Evolutionary conservation across 1,140 invertebrate genomes (phyloP).

Genomic region (Lasioglossum baleicum): DNA sequence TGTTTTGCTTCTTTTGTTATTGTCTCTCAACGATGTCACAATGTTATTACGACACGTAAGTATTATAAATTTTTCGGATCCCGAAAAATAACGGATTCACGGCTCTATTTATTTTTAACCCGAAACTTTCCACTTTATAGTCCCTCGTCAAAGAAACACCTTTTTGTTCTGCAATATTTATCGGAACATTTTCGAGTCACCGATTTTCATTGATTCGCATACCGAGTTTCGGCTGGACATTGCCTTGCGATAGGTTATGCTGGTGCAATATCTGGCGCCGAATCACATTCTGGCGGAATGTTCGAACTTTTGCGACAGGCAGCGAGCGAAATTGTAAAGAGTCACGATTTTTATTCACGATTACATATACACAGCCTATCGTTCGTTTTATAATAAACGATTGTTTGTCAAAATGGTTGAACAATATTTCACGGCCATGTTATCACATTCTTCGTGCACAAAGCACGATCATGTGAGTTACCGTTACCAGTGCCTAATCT

Average conservation of each 20-base stretch:
- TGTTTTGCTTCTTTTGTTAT: constrained; percentile 32
- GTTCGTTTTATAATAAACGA: background rate
- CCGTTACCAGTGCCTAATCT: constrained; percentile 24
- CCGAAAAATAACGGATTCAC: background rate
- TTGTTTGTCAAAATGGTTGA: background rate
- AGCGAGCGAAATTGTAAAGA: background rate
- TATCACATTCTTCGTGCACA: background rate
- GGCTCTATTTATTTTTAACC: background rate
- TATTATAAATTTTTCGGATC: background rate
- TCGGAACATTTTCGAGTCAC: background rate
- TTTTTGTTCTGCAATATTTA: background rate
- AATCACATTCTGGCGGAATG: background rate
- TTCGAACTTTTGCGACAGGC: background rate
- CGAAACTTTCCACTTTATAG: background rate
- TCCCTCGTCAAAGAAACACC: background rate
- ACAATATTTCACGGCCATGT: too few relatives aligned
- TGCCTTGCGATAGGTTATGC: constrained; percentile 16
- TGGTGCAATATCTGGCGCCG: background rate
- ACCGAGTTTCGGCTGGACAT: background rate
- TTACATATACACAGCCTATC: too few relatives aligned
- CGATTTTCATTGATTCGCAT: too few relatives aligned
- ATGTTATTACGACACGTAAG: constrained; percentile 13
- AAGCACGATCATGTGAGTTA: background rate
- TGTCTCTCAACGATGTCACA: constrained; percentile 29
- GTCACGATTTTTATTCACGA: background rate